Conservation (phyloP, 1,140 invertebrate genomes). For the Galendromus occidentalis region DNA sequence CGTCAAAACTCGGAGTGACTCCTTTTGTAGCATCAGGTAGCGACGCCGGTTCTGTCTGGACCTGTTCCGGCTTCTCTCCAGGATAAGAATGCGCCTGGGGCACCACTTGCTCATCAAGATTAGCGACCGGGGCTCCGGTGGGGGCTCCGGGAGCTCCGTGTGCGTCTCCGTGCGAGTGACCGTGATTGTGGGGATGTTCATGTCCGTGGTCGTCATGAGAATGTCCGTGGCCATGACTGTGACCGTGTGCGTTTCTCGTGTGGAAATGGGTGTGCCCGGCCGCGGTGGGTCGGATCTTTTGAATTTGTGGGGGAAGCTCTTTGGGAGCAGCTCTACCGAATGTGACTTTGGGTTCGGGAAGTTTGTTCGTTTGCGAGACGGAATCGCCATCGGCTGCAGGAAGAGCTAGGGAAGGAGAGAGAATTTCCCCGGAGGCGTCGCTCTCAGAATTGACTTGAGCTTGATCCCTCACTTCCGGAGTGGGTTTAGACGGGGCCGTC, state of each 20-base stretch:
- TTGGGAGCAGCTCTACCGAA: no score
- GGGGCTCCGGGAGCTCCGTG: neutral
- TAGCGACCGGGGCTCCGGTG: no score
- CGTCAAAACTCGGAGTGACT: neutral
- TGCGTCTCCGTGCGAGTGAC: neutral
- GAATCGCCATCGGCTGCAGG: no score
- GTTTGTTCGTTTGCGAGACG: no score
- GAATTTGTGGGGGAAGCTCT: no score
- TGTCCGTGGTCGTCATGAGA: neutral
- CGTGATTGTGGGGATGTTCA: neutral
- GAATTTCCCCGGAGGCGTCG: no score
- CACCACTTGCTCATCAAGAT: neutral
- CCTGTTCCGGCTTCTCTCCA: neutral
- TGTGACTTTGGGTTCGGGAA: no score
- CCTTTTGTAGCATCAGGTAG: neutral
- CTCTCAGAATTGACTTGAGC: no score
- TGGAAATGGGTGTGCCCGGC: neutral
- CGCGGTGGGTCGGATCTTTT: no score
- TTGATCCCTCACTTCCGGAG: no score
- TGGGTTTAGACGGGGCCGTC: no score
- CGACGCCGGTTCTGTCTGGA: neutral
- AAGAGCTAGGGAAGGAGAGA: no score
- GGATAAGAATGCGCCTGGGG: neutral
- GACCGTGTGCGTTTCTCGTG: neutral
- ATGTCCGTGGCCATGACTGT: neutral